These are phyloP conservation scores for Prochilodus magdalenae DNA, from an alignment of 2,113 vertebrate species.

Conservation along the genomic window DNA sequence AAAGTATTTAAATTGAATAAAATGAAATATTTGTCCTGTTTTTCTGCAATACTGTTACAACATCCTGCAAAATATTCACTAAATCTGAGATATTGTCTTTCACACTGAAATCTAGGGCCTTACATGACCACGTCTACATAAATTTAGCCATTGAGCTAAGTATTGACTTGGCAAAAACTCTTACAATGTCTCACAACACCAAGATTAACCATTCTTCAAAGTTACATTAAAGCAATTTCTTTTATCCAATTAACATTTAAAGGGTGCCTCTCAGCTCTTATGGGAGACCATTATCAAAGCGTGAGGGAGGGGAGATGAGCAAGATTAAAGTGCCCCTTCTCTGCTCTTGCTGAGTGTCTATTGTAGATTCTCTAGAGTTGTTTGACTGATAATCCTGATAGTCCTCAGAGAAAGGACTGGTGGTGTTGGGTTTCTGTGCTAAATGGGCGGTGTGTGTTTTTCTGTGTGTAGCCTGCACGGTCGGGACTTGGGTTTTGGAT, in stretches of 20 bases:
- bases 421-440: slow-evolving; percentile 28
- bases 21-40: too few relatives aligned
- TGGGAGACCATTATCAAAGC: slow-evolving; percentile 4
- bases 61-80: too few relatives aligned
- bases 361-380: background rate
- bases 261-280: background rate
- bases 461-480: background rate
- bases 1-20: background rate
- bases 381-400: slow-evolving; percentile 25
- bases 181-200: background rate
- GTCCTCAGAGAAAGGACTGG: slow-evolving; percentile 13
- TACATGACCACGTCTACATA: background rate
- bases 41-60: too few relatives aligned
- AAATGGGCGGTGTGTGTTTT: slow-evolving; percentile 18
- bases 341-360: slow-evolving; percentile 5
- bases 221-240: slow-evolving; percentile 4
- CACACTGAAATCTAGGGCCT: background rate
- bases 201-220: slow-evolving; percentile 9
- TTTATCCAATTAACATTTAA: slow-evolving; percentile 16
- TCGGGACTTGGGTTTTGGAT: slow-evolving; percentile 28
- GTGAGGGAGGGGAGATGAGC: background rate
- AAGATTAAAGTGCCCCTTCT: slow-evolving; percentile 29
- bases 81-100: too few relatives aligned
- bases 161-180: background rate
- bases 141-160: background rate